Evolutionary conservation across 2,113 vertebrate species (phyloP), one percentile per base, ranked within the genome.

Genomic region (Platycercus adscitus): DNA sequence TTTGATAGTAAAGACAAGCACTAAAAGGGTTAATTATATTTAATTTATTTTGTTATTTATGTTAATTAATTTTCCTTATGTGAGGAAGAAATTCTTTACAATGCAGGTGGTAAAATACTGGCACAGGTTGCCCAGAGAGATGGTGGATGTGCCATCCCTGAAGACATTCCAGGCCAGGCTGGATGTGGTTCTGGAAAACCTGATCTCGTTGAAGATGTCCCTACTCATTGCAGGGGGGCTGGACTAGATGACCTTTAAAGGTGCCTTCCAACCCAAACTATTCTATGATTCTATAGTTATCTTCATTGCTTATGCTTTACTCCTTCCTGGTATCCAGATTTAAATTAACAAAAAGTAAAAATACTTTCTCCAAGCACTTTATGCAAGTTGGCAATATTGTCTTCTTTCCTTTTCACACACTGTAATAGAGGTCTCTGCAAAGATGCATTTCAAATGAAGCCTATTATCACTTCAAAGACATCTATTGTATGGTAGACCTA

Each of bases 381-480:
- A 58, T 39, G 29, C 25, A 52, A 72, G 60, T 75, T 80, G 37
- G 20, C 60, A 93, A 86, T 84, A 63, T 86, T 64, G 6, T 18
- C 44, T 78, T 64, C 46, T 64, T 76, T 94, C 76, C 71, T 92
- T 88, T 69, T 47, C 41, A 76, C 15, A 66, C 70, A 13, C 29
- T 56, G 37, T 58, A 81, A 75, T 58, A 88, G 35, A 75, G 7
- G 47, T 94, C 29, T 94, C 64, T 75, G 73, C 37, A 71, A 71
- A 96, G 53, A 86, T 76, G 41, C 60, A 24, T 78, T 91, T 94
- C 88, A 92, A 96, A 91, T 6, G 10, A 58, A 60, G 64, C 33
- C 84, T 85, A 89, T 94, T 46, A 88, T 44, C 71, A 91, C 76
- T 93, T 97, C 52, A 94, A 85, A 97, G 53, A 17, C 87, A 73